Conservation (phyloP, 2,888 invertebrate species). For the Cyrtodaria siliqua region DNA sequence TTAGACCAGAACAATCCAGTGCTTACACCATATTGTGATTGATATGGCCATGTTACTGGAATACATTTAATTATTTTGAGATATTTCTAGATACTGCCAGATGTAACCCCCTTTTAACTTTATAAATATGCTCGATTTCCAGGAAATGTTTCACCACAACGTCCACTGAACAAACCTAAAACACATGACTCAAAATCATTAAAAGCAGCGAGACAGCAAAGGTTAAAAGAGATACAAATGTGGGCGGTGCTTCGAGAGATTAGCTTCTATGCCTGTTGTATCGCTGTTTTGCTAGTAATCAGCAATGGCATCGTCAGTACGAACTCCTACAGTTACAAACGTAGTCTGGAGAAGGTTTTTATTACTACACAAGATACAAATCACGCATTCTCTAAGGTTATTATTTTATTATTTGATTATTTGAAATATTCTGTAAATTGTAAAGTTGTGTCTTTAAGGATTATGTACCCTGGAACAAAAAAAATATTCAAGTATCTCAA, state of each 20-base stretch:
- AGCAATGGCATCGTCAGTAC: slow-evolving; percentile 86
- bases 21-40: no score
- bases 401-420: neutral
- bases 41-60: no score
- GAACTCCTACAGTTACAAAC: slow-evolving; percentile 85
- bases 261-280: slow-evolving; percentile 86
- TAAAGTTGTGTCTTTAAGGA: neutral
- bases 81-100: no score
- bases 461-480: no score
- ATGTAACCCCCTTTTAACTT: no score
- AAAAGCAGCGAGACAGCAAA: slow-evolving; percentile 82
- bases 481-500: no score
- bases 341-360: slow-evolving; percentile 82
- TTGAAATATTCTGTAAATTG: neutral
- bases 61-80: no score
- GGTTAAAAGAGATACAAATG: slow-evolving; percentile 87
- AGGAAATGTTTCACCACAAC: slow-evolving; percentile 76
- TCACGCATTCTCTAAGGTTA: slow-evolving; percentile 68
- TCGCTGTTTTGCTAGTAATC: slow-evolving; percentile 86
- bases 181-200: slow-evolving; percentile 84
- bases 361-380: slow-evolving; percentile 72
- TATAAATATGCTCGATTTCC: slow-evolving; percentile 9
- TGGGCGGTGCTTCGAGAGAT: slow-evolving; percentile 86
- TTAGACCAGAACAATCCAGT: no score
- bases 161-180: slow-evolving; percentile 81